phyloP scores from a whole-genome alignment of 2,888 invertebrate species.

The Catocala sponsa region DNA sequence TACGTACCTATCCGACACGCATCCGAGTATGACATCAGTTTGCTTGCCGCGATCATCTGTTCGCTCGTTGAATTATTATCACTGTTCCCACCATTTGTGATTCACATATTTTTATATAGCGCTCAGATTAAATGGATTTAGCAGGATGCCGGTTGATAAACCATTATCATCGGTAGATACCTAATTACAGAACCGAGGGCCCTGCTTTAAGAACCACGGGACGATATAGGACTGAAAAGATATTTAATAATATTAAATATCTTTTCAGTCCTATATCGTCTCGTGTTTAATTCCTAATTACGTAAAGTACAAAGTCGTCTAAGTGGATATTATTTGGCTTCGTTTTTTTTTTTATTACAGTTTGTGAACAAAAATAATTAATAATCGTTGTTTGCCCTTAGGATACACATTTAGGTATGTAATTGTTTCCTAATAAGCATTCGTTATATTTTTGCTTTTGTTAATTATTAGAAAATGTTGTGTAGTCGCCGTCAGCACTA shows the following conservation, averaged over 20 bases:
- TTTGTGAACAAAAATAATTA: constrained; percentile 10
- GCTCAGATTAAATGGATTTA: constrained; percentile 39
- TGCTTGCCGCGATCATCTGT: constrained; percentile 71
- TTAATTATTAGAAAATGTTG: no score
- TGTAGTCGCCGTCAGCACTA: no score
- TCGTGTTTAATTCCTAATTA: constrained; percentile 24
- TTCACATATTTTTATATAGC: constrained; percentile 55
- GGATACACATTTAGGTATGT: constrained; percentile 12
- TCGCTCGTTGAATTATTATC: constrained; percentile 71
- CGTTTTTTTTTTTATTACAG: no score
- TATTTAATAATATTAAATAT: constrained; percentile 14
- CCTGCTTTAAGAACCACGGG: constrained; percentile 38
- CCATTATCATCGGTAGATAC: constrained; percentile 34
- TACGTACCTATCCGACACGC: constrained; percentile 77
- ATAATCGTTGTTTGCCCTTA: constrained; percentile 5
- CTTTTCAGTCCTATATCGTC: no score
- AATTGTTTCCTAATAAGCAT: not conserved
- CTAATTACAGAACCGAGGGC: constrained; percentile 31
- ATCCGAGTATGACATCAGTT: constrained; percentile 83
- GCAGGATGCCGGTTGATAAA: constrained; percentile 39
- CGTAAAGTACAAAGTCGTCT: constrained; percentile 13
- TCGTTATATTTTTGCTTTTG: no score
- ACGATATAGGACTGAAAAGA: constrained; percentile 19
- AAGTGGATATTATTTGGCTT: not conserved
- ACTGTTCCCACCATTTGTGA: constrained; percentile 65